phyloP scores from a whole-genome alignment of 2,797 vertebrate species.

The Acanthornis magna region DNA sequence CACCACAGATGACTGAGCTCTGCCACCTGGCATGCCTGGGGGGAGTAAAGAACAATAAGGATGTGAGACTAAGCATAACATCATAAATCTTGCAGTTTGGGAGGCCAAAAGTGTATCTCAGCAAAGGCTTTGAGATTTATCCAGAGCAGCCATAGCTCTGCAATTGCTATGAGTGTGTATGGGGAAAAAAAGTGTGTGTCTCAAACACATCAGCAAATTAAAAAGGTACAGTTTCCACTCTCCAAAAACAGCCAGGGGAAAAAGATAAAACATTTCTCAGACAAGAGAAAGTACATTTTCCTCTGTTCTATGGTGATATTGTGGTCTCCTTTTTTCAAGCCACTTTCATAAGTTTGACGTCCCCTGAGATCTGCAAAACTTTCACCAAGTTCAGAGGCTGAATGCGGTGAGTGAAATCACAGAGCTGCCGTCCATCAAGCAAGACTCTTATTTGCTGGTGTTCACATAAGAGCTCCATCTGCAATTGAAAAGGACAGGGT shows the following conservation, averaged over 20 bases:
- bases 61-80: background rate
- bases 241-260: background rate
- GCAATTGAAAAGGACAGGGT: background rate
- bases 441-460: slow-evolving; percentile 91
- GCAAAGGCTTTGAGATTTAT: background rate
- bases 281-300: background rate
- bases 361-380: slow-evolving; percentile 82
- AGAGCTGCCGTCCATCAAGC: slow-evolving; percentile 88
- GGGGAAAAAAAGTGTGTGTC: background rate
- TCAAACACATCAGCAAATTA: background rate
- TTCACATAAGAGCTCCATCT: slow-evolving; percentile 94
- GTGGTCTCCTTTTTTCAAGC: slow-evolving; percentile 70
- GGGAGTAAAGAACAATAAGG: background rate
- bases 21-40: background rate
- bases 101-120: background rate
- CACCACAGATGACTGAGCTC: background rate
- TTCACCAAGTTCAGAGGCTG: slow-evolving; percentile 81
- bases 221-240: background rate
- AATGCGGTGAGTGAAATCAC: slow-evolving; percentile 85
- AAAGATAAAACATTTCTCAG: background rate
- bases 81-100: background rate
- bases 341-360: slow-evolving; percentile 90
- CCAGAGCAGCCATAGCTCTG: background rate
- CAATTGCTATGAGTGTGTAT: background rate
- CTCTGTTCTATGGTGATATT: background rate